Evolutionary conservation across 2,113 vertebrate genomes (phyloP).

Genomic region (Lamprotornis superbus): DNA sequence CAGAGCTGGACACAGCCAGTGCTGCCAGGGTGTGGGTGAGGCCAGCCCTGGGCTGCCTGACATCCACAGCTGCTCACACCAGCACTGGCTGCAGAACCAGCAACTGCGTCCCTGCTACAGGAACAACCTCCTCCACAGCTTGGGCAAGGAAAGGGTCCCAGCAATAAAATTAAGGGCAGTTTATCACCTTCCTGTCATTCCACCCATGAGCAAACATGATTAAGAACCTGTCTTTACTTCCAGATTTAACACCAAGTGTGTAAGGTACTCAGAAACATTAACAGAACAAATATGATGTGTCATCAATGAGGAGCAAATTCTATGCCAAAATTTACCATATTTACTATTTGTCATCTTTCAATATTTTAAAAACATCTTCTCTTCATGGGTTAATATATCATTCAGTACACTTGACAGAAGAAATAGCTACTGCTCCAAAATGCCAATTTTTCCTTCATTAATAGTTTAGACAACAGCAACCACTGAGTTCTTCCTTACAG

Average conservation of each 20-base stretch:
- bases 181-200: neutral
- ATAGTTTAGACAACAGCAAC: neutral
- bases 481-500: neutral
- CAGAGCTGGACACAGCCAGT: neutral
- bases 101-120: neutral
- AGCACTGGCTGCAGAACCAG: neutral
- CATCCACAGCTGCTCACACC: neutral
- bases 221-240: neutral
- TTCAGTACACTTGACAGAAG: neutral
- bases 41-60: neutral
- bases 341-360: neutral
- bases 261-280: neutral
- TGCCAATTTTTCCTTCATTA: neutral
- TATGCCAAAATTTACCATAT: neutral
- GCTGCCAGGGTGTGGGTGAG: neutral
- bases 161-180: neutral
- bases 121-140: neutral
- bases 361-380: neutral
- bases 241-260: fast-evolving
- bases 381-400: neutral
- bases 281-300: neutral
- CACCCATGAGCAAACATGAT: fast-evolving
- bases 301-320: neutral
- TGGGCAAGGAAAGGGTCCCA: neutral
- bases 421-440: neutral